Evolutionary conservation across 2,797 vertebrate genomes (phyloP), one percentile per base, ranked within the genome.

Genomic region (Rhinella marina): DNA sequence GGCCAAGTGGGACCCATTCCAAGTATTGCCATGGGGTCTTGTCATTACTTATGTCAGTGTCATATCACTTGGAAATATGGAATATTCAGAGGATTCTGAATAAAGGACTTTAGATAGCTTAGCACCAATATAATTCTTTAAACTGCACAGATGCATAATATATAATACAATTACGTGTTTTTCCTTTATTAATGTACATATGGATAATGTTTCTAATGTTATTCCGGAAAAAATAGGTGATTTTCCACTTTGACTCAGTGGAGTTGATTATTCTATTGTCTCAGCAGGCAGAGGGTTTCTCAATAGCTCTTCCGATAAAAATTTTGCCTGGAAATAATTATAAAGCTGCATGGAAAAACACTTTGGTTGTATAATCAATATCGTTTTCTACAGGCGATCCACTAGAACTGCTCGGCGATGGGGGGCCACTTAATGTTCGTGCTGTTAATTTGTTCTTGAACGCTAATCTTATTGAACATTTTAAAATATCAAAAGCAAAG

Each of bases 211-310:
- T 73, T 48, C 29, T 21, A 48, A 84, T 59, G 21, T 32, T 59
- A 62, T 95, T 92, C 94, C 96, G 96, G 94, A 90, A 92, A 91
- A 91, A 87, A 68, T 59, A 54, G 29, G 54, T 78, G 41, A 54
- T 76, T 77, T 82, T 9, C 21, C 48, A 32, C 19, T 59, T 54
- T 64, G 70, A 77, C 50, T 32, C 16, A 66, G 56, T 68, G 41
- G 56, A 54, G 77, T 72, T 88, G 66, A 79, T 85, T 88, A 75
- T 86, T 86, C 72, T 81, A 82, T 82, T 54, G 79, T 77, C 57
- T 64, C 78, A 77, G 88, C 68, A 59, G 70, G 88, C 41, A 9
- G 41, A 17, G 50, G 61, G 61, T 76, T 70, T 73, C 50, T 82
- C 72, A 14, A 62, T 76, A 41, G 50, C 59, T 82, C 41, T 77